Percentiles rank a stretch among this genome's conserved stretches.
phyloP scores from a whole-genome alignment of 1,140 invertebrate genomes.

The Polypedilum pembai region DNA sequence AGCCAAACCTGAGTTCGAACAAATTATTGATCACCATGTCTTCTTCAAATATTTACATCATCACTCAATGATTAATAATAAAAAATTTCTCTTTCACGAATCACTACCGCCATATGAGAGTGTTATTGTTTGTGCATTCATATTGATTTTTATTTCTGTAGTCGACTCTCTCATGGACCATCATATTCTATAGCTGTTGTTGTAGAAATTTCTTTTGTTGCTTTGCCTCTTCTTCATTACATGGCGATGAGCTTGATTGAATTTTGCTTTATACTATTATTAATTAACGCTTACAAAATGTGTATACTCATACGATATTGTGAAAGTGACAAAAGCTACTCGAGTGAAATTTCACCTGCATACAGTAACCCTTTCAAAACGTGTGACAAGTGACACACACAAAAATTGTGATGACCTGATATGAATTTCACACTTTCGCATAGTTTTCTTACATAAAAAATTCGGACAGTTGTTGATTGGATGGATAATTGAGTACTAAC shows the following conservation, averaged over 20 bases:
- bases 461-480: too few species aligned
- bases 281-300: background rate
- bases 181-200: background rate
- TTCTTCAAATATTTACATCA: slow-evolving; percentile 25
- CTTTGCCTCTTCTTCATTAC: background rate
- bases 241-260: background rate
- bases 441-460: too few species aligned
- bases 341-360: slow-evolving; percentile 2
- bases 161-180: background rate
- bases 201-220: background rate
- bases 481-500: too few species aligned
- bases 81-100: slow-evolving; percentile 6
- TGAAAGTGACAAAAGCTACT: slow-evolving; percentile 9
- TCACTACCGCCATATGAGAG: background rate
- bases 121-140: background rate
- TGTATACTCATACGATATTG: background rate
- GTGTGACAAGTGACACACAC: too few species aligned
- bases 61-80: slow-evolving; percentile 20
- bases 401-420: too few species aligned
- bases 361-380: background rate
- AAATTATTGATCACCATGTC: background rate
- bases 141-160: too few species aligned
- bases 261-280: background rate
- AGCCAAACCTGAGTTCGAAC: background rate
- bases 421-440: too few species aligned